Conservation (phyloP, 2,888 invertebrate genomes). For the Pristionchus exspectatus region DNA sequence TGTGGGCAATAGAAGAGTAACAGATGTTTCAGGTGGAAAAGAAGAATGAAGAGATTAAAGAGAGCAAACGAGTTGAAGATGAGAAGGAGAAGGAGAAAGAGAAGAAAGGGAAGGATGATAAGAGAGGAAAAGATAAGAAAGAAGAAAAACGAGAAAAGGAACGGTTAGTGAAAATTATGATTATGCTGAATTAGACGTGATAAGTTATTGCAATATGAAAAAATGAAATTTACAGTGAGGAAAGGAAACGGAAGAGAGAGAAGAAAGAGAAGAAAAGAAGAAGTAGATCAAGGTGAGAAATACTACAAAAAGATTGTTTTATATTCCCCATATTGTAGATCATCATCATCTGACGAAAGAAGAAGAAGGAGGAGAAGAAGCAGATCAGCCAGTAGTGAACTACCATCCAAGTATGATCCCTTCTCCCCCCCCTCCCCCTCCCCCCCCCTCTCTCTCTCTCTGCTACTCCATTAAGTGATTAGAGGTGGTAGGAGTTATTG, state of each 20-base stretch:
- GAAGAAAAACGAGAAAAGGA: background rate
- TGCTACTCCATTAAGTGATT: background rate
- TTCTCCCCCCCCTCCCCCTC: background rate
- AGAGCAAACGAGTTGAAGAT: slow-evolving; percentile 44
- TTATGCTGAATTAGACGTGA: background rate
- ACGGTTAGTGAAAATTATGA: background rate
- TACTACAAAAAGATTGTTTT: background rate
- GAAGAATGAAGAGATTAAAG: slow-evolving; percentile 54
- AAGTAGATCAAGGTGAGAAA: slow-evolving; percentile 10
- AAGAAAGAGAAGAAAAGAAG: slow-evolving; percentile 48
- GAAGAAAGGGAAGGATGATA: background rate
- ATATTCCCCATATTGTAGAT: background rate
- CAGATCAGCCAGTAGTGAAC: slow-evolving; percentile 30
- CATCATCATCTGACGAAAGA: slow-evolving; percentile 20
- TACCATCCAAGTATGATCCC: slow-evolving; percentile 46
- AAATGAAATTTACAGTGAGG: background rate
- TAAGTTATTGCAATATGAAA: background rate
- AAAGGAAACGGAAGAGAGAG: slow-evolving; percentile 35
- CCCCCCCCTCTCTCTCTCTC: no score
- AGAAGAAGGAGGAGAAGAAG: slow-evolving; percentile 53
- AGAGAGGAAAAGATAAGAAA: background rate
- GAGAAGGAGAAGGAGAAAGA: slow-evolving; percentile 39
- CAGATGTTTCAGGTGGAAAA: slow-evolving; percentile 54
- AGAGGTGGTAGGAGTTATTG: background rate
- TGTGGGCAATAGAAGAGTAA: slow-evolving; percentile 24